Conservation (phyloP, 2,797 vertebrate genomes). For the Sciurus carolinensis region DNA sequence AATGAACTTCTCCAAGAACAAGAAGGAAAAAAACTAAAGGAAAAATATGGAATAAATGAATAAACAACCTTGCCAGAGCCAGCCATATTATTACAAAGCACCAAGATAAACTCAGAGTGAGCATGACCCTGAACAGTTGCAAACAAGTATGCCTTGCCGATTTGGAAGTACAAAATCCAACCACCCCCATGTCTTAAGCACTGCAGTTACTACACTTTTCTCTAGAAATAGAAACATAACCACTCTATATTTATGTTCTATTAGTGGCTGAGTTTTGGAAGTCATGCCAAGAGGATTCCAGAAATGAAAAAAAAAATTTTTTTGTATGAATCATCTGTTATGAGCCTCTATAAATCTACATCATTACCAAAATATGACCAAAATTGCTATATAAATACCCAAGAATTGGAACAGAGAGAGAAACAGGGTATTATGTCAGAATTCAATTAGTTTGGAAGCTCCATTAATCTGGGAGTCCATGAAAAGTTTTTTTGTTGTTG, state of each 20-base stretch:
- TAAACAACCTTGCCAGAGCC: not conserved
- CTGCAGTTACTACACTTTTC: conserved; percentile 74
- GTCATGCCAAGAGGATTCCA: conserved; percentile 82
- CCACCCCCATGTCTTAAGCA: conserved; percentile 71
- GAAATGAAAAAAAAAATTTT: conserved; percentile 80
- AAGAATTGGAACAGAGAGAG: conserved; percentile 82
- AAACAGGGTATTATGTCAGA: conserved; percentile 87
- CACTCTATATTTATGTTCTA: conserved; percentile 88
- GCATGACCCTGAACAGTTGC: conserved; percentile 67
- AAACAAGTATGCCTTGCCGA: conserved; percentile 65
- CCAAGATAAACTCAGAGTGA: conserved; percentile 62
- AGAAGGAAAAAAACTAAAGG: conserved; percentile 10
- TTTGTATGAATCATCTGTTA: conserved; percentile 88
- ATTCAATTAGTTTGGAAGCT: conserved; percentile 79
- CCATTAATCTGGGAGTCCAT: conserved; percentile 73
- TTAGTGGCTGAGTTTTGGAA: conserved; percentile 87
- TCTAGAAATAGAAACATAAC: conserved; percentile 88
- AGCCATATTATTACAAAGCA: conserved; percentile 59
- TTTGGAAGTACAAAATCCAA: conserved; percentile 81
- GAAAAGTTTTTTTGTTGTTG: conserved; percentile 81
- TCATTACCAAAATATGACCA: conserved; percentile 89
- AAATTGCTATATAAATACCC: conserved; percentile 88
- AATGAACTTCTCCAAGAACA: conserved; percentile 52
- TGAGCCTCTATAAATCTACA: conserved; percentile 86
- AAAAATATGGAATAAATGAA: conserved; percentile 28